Percentiles rank a stretch among this genome's conserved stretches.
Conservation (phyloP, 2,797 vertebrate genomes). For the Nasua narica region DNA sequence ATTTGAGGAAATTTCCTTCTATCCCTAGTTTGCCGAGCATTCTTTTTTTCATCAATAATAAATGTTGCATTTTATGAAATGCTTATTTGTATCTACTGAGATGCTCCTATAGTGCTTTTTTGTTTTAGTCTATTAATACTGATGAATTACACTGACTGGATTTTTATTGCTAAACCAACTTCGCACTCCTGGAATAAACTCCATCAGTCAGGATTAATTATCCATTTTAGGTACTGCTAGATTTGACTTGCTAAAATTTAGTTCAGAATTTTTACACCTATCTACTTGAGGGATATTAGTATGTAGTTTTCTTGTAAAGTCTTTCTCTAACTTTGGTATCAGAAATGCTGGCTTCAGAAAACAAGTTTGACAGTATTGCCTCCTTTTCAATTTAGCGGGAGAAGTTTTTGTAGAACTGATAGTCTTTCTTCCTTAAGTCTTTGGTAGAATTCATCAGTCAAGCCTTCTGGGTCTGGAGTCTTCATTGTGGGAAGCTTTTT, state of each 20-base stretch:
- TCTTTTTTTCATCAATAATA: neutral
- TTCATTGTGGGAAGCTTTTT: neutral
- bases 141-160: neutral
- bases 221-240: neutral
- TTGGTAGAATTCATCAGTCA: neutral
- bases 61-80: neutral
- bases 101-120: neutral
- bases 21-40: neutral
- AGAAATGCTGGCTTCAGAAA: neutral
- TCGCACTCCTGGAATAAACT: neutral
- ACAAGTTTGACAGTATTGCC: neutral
- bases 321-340: neutral
- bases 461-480: neutral
- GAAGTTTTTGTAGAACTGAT: neutral
- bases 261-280: neutral
- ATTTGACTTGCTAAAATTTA: neutral
- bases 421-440: neutral
- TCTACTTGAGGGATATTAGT: neutral
- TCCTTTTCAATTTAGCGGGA: neutral
- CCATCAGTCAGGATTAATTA: neutral
- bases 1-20: neutral
- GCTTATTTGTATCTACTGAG: neutral
- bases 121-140: neutral
- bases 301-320: neutral
- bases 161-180: neutral